Evolutionary conservation across 2,888 invertebrate genomes (phyloP).

Genomic region (Harpalus rubripes): DNA sequence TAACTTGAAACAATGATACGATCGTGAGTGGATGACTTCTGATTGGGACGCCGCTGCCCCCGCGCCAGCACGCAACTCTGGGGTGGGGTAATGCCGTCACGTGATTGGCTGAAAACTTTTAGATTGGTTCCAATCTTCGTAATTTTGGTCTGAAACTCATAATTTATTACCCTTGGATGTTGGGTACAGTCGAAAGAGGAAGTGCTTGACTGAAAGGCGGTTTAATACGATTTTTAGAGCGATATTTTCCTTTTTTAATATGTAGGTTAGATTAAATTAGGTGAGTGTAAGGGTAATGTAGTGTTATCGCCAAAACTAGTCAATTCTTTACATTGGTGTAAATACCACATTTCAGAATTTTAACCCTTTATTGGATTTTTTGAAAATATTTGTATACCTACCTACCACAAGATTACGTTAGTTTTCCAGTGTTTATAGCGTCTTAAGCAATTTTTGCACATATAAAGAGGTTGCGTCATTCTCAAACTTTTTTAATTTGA

Average conservation of each 20-base stretch:
- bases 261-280: neutral
- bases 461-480: no score
- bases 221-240: neutral
- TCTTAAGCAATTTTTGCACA: no score
- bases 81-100: conserved; percentile 73
- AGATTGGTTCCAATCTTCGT: conserved; percentile 76
- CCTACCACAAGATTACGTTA: no score
- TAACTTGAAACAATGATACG: conserved; percentile 61
- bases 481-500: no score
- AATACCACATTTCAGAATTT: no score
- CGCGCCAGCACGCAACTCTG: neutral
- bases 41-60: conserved; percentile 50
- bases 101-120: conserved; percentile 77
- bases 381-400: no score
- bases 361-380: no score
- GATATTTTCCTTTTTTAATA: neutral
- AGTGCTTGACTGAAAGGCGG: neutral
- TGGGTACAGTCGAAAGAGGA: conserved; percentile 48
- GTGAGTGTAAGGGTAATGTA: no score
- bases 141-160: conserved; percentile 76
- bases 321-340: no score
- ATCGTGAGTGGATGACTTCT: conserved; percentile 60
- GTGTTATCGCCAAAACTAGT: no score
- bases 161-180: conserved; percentile 74
- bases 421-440: no score